Evolutionary conservation across 2,113 vertebrate genomes (phyloP).

Genomic region (Pygoscelis adeliae): DNA sequence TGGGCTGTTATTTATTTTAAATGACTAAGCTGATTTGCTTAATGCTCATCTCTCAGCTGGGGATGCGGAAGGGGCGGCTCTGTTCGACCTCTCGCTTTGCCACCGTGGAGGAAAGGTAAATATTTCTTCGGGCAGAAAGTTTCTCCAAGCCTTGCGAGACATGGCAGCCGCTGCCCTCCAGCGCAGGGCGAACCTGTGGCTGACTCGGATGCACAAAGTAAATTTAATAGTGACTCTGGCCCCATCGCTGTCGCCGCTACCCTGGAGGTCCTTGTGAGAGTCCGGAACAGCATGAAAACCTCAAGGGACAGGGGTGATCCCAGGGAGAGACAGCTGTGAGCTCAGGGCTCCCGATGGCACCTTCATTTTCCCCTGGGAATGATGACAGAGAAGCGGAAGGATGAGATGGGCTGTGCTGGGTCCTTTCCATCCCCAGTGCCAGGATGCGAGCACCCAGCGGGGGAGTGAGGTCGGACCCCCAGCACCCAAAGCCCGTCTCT

Average conservation of each 20-base stretch:
- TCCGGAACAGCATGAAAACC: not conserved
- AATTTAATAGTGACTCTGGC: not conserved
- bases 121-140: not conserved
- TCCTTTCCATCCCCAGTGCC: not conserved
- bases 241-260: accelerated
- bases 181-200: accelerated
- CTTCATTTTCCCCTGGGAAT: accelerated
- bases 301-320: not conserved
- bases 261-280: accelerated
- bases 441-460: accelerated
- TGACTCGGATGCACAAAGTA: accelerated
- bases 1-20: not conserved
- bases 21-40: not conserved
- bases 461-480: accelerated
- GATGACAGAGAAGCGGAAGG: not conserved
- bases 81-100: not conserved
- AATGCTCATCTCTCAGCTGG: not conserved
- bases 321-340: accelerated
- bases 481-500: not conserved
- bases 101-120: not conserved
- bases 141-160: accelerated
- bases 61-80: not conserved
- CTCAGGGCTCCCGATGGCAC: not conserved
- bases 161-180: not conserved
- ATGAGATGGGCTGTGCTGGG: not conserved